Evolutionary conservation across 1,140 invertebrate genomes (phyloP).

Genomic region (Bombus difficillimus): DNA sequence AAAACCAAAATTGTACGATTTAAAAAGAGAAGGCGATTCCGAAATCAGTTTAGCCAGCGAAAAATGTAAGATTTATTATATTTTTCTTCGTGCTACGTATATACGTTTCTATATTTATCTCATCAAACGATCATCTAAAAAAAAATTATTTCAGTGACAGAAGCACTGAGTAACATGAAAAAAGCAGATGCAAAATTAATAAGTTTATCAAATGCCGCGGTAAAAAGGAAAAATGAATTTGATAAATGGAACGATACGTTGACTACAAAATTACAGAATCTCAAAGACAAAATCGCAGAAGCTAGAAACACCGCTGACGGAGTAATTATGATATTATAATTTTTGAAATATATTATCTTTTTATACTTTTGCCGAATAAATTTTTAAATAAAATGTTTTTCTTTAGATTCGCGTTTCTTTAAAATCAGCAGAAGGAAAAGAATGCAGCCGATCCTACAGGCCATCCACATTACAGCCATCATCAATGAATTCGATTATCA

Average conservation of each 20-base stretch:
- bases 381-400: conserved; percentile 42
- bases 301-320: conserved; percentile 91
- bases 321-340: conserved; percentile 82
- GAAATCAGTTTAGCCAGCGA: conserved; percentile 81
- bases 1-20: conserved; percentile 81
- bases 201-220: conserved; percentile 82
- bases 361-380: background rate
- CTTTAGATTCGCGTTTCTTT: conserved; percentile 91
- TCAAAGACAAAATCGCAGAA: conserved; percentile 89
- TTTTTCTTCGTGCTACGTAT: too few relatives aligned
- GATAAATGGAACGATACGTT: conserved; percentile 85
- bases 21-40: conserved; percentile 84
- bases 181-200: conserved; percentile 83
- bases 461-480: conserved; percentile 85
- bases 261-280: conserved; percentile 85
- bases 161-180: conserved; percentile 84
- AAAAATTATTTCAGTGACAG: conserved; percentile 79
- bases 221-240: conserved; percentile 84
- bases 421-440: conserved; percentile 83
- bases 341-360: background rate
- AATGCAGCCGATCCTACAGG: conserved; percentile 90
- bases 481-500: conserved; percentile 87
- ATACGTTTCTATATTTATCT: background rate
- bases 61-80: conserved; percentile 67
- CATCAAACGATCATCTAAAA: background rate